Base-by-base conservation (phyloP, 2,888 invertebrate genomes). In the Scrobipalpa atriplicella region DNA sequence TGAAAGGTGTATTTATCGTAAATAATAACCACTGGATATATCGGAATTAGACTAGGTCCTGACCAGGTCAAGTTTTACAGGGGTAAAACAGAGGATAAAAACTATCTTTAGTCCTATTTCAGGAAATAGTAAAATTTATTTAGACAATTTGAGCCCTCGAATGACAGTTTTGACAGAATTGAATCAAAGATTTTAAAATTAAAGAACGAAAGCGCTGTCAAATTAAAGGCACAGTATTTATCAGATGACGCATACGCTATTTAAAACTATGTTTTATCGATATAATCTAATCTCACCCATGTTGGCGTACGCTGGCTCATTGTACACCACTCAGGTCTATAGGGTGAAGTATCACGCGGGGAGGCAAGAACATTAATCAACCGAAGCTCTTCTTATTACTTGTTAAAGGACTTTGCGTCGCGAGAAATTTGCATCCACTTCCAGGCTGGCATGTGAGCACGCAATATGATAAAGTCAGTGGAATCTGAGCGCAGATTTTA, bases 311-410 rank as follows among this genome's bases (percentile, higher is more conserved):
- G 38, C n/a, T 3, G 16, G 21, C 54, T 11, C 54, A 54, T 54
- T 47, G 47, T 47, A 43, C 43, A 43, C 43, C 1, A 47, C 54
- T 1, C 21, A 38, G n/a, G 3, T 29, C n/a, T 39, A 21, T 43
- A 62, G 41, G 19, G 41, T 62, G 64, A 54, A 38, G 67, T 58
- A 58, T 58, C 52, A 61, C n/a, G 39, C 38, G 52, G 39, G 56
- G 16, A 47, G 21, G 60, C 19, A 56, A 52, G 54, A 64, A 68
- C 68, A 68, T 68, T 68, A 68, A 68, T 68, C 68, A 68, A 58
- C 38, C 62, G 52, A 38, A 64, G 62, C 62, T 66, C 68, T 66
- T 66, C 68, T 64, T 68, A 68, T 68, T 66, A 68, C 68, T 68
- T 68, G 66, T 68, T 68, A 63, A 68, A 66, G 60, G 68, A 64